Percentiles rank a stretch among this genome's conserved stretches.
Conservation (phyloP, 2,888 invertebrate genomes). For the Mimachlamys varia region DNA sequence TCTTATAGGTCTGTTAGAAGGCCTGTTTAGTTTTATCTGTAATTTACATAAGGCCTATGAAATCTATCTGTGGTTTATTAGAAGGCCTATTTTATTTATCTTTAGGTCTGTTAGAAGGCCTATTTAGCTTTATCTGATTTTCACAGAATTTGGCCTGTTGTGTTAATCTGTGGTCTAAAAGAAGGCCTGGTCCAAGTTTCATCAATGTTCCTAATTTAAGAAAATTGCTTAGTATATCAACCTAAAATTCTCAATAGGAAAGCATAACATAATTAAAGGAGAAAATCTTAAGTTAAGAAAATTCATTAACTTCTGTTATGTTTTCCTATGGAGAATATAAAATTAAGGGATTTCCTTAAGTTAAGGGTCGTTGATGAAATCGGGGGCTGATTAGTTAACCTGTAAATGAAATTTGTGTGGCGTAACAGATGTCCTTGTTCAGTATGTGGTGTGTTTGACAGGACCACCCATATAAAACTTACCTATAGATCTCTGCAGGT, state of each 20-base stretch:
- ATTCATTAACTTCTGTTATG: too few species aligned
- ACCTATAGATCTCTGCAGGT: slow-evolving; percentile 60
- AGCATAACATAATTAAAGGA: too few species aligned
- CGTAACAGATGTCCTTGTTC: too few species aligned
- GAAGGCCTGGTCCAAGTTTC: not conserved
- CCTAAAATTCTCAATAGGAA: too few species aligned
- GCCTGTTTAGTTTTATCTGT: not conserved
- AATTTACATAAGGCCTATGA: not conserved
- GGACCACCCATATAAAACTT: not conserved
- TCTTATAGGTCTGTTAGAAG: not conserved
- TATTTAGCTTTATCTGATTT: not conserved
- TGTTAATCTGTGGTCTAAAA: not conserved
- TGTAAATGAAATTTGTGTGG: too few species aligned
- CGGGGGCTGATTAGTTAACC: too few species aligned
- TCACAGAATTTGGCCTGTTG: not conserved
- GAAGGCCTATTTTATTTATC: not conserved
- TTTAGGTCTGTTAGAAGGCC: not conserved
- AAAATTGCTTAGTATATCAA: too few species aligned
- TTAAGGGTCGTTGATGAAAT: too few species aligned
- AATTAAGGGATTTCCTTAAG: too few species aligned
- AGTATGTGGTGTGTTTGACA: too few species aligned
- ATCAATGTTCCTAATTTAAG: not conserved
- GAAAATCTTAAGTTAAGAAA: too few species aligned
- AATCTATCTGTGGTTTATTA: not conserved
- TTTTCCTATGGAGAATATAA: too few species aligned